phyloP scores from a whole-genome alignment of 2,113 vertebrate species.

The Notothenia rossii region DNA sequence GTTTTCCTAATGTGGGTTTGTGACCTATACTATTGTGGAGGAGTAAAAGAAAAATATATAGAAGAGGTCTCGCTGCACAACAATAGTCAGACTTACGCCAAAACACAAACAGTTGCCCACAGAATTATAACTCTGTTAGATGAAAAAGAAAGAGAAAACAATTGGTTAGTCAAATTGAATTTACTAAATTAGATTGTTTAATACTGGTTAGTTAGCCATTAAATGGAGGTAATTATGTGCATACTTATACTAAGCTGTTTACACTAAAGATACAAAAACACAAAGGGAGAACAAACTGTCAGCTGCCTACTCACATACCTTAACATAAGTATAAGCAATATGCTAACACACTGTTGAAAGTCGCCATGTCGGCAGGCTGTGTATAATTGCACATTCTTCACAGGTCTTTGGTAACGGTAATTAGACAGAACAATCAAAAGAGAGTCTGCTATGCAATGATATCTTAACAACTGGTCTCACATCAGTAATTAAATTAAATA shows the following conservation, averaged over 20 bases:
- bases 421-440: slow-evolving; percentile 49
- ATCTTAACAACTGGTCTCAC: slow-evolving; percentile 32
- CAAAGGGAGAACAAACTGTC: not conserved
- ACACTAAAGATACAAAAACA: not conserved
- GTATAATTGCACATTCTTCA: slow-evolving; percentile 39
- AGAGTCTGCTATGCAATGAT: slow-evolving; percentile 17
- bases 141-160: not conserved
- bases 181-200: not conserved
- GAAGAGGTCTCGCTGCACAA: not conserved
- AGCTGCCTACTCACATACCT: not conserved
- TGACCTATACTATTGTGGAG: not conserved
- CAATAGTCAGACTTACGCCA: not conserved
- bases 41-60: slow-evolving; percentile 4
- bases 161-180: not conserved
- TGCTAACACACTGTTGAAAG: not conserved
- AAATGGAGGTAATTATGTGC: too few relatives aligned
- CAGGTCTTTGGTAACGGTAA: slow-evolving; percentile 37
- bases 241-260: not conserved
- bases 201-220: not conserved
- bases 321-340: slow-evolving; percentile 7
- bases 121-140: not conserved
- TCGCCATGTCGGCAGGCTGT: slow-evolving; percentile 33
- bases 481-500: slow-evolving; percentile 19
- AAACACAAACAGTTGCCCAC: not conserved
- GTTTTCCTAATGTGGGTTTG: not conserved